Base-by-base conservation (phyloP, 2,797 vertebrate genomes). In the Girardinus metallicus region DNA sequence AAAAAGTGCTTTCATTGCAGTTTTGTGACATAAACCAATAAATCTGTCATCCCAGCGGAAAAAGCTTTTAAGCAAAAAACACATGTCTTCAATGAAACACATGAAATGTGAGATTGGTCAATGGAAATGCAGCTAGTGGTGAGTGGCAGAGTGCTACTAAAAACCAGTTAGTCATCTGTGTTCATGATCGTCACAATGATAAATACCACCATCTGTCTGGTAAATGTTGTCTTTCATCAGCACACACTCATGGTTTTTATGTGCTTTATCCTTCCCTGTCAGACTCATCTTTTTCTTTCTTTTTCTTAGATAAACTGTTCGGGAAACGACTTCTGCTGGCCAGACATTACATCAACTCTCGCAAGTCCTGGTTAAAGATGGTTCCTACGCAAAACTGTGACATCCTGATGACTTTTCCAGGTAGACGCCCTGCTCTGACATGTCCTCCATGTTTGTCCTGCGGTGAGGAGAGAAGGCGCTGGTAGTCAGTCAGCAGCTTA, bases 321-420 rank as follows among this genome's bases (percentile, higher is more conserved):
- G 97, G 97, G 84, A 98, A 97, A 92, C 94, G 95, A 46, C 95
- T 98, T 51, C 94, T 97, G 77, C 97, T 97, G 88, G 97, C 97
- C 11, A 96, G 97, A 76, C 96, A 96, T 46, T 98, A 97, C 93
- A 96, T 98, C 88, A 97, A 97, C 95, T 97, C 97, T 80, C 97
- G 97, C 84, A 97, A 97, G 83, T 97, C 97, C 31, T 98, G 97
- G 97, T 96, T 98, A 95, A 98, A 97, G 93, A 98, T 97, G 8
- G 97, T 98, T 87, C 97, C 97, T 82, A 98, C 97, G 0, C 97
- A 98, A 92, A 97, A 98, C 94, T 98, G 97, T 83, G 97, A 98
- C 0, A 97, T 98, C 82, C 95, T 98, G 76, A 97, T 98, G 97
- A 97, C 97, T 31, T 97, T 98, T 88, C 95, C 97, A 90, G 97